phyloP scores from a whole-genome alignment of 2,113 vertebrate genomes.

The Caracal caracal region DNA sequence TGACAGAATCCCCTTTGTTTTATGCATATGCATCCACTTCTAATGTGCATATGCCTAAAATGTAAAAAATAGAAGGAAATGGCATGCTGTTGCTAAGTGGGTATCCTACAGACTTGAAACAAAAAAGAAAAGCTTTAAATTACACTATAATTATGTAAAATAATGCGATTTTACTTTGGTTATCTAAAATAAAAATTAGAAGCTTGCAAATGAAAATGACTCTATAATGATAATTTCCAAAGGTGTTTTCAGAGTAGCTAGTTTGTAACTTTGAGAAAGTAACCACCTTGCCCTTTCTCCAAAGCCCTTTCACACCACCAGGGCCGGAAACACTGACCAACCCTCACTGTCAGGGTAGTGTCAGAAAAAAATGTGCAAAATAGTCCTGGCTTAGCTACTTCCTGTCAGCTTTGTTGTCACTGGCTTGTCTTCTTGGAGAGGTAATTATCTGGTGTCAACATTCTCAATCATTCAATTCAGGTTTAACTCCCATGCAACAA shows the following conservation, averaged over 20 bases:
- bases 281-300: accelerated
- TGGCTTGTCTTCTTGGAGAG: not conserved
- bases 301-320: not conserved
- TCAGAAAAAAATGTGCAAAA: accelerated
- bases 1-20: not conserved
- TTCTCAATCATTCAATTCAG: too few species aligned
- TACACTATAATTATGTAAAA: constrained; percentile 20
- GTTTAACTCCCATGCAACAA: not conserved
- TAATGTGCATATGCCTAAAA: not conserved
- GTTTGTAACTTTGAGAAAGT: not conserved
- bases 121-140: constrained; percentile 35
- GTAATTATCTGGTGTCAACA: not conserved
- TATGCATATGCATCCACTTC: not conserved
- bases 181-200: constrained; percentile 52
- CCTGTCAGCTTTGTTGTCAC: accelerated
- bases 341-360: accelerated
- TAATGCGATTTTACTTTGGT: constrained; percentile 4
- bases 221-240: not conserved
- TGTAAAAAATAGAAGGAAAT: constrained; percentile 11
- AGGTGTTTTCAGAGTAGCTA: not conserved
- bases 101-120: constrained; percentile 29
- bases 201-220: not conserved
- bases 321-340: not conserved
- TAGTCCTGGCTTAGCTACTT: accelerated
- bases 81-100: constrained; percentile 12